Base-by-base conservation (phyloP, 2,113 vertebrate genomes). In the Tupaia chinensis region DNA sequence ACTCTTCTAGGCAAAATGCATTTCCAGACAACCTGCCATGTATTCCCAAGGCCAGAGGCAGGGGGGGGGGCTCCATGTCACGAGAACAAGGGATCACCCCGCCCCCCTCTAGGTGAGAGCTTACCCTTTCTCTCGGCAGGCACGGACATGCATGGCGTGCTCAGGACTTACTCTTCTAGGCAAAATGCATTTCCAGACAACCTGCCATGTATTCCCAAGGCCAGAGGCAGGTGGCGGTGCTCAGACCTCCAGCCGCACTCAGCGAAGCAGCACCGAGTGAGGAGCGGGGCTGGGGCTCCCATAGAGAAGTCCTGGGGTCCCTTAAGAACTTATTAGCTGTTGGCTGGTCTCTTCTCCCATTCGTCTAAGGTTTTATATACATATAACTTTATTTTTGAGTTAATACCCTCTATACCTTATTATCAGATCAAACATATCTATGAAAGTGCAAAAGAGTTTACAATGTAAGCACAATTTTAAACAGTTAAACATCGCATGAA, bases 391-490 rank as follows among this genome's bases (percentile, higher is more conserved):
- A 15, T 60, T 76, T 78, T 77, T 89, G 32, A 56, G 44, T 80
- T 91, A 81, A 81, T 63, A 63, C 6, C 65, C 7, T 61, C 25
- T 80, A 73, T 0, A 83, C 66, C 22, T 91, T 58, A 60, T 54
- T 77, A 96, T 34, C 23, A 44, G 34, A 65, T 63, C 5, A 61
- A 86, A 63, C n/a, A 15, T 25, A n/a, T 74, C 70, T 2, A 91
- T 22, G 29, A 61, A 78, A 87, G 25, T 54, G 80, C 5, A 78
- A 89, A 88, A 88, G 15, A 60, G 54, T 77, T 89, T 72, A 73
- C 7, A 82, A 22, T 60, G 34, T 29, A 78, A 93, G 22, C 73
- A 72, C 6, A 63, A 53, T 89, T 86, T 96, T 66, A 53, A 96
- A 66, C 27, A 81, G 79, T 74, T 58, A 69, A 19, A n/a, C 61